A percentile compares a stretch with the other conserved stretches of the same genome.
phyloP scores from a whole-genome alignment of 2,113 vertebrate genomes.

The Equus przewalskii region DNA sequence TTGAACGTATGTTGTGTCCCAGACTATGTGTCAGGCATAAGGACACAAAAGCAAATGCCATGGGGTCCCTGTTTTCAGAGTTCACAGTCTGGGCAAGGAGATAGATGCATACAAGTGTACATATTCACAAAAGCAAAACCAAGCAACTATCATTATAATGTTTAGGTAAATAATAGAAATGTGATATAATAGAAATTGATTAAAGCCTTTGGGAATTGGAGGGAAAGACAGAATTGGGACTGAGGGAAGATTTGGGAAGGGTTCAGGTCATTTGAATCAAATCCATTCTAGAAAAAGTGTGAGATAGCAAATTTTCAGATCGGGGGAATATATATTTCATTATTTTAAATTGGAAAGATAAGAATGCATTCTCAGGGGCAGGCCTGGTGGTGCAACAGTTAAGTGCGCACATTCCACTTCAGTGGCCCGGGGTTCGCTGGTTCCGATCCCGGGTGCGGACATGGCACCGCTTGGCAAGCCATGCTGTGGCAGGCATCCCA shows the following conservation, averaged over 20 bases:
- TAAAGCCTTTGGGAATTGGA: background rate
- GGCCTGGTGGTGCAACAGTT: too few species aligned
- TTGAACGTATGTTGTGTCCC: background rate
- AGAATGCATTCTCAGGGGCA: background rate
- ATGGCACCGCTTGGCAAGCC: too few species aligned
- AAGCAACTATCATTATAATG: background rate
- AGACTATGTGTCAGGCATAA: background rate
- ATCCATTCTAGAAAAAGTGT: background rate
- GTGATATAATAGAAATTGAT: background rate
- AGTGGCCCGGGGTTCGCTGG: too few species aligned
- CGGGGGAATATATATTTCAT: background rate
- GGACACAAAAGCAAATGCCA: background rate
- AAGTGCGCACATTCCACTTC: too few species aligned
- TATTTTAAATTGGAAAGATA: constrained; percentile 22
- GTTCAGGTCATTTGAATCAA: background rate
- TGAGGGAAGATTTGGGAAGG: background rate
- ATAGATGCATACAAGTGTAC: background rate
- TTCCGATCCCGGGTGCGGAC: too few species aligned
- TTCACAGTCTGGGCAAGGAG: background rate
- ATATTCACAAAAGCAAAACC: background rate
- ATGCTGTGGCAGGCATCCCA: too few species aligned
- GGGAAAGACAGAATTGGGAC: background rate
- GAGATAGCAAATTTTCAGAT: background rate
- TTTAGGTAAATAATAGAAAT: background rate
- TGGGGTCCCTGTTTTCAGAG: background rate